These are phyloP conservation scores for Heterocephalus glaber DNA, from an alignment of 2,113 vertebrate genomes.

Conservation along the genomic window DNA sequence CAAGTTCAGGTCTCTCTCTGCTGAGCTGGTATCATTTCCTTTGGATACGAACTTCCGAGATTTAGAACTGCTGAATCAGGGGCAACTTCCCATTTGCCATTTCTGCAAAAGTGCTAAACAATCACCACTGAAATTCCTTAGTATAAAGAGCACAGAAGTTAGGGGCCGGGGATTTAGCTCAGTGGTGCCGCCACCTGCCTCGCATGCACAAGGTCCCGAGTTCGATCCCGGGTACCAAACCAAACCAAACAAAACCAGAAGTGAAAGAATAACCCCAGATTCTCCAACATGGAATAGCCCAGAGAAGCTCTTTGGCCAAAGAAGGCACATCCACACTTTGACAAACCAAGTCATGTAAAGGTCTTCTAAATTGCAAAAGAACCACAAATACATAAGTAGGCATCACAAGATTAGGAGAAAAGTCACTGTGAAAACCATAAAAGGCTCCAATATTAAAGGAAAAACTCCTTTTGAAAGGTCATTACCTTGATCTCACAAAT, in stretches of 20 bases:
- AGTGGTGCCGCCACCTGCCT: too few relatives aligned
- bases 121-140: not conserved
- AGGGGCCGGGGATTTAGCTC: too few relatives aligned
- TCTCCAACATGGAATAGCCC: not conserved
- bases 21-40: not conserved
- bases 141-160: not conserved
- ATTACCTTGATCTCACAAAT: conserved; percentile 13
- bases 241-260: too few relatives aligned
- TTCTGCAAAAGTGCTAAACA: not conserved
- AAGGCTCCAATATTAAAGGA: not conserved
- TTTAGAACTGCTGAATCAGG: not conserved
- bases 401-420: not conserved
- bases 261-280: not conserved
- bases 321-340: not conserved
- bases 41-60: not conserved
- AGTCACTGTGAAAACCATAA: not conserved
- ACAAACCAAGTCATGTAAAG: not conserved
- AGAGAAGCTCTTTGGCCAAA: not conserved
- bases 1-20: not conserved
- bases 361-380: not conserved
- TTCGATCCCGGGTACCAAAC: too few relatives aligned
- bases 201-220: too few relatives aligned
- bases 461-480: not conserved
- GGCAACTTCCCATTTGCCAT: not conserved
- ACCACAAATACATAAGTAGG: not conserved